Evolutionary conservation across 2,888 invertebrate species (phyloP), one percentile per base, ranked within the genome.

Genomic region (Lymantria monacha): DNA sequence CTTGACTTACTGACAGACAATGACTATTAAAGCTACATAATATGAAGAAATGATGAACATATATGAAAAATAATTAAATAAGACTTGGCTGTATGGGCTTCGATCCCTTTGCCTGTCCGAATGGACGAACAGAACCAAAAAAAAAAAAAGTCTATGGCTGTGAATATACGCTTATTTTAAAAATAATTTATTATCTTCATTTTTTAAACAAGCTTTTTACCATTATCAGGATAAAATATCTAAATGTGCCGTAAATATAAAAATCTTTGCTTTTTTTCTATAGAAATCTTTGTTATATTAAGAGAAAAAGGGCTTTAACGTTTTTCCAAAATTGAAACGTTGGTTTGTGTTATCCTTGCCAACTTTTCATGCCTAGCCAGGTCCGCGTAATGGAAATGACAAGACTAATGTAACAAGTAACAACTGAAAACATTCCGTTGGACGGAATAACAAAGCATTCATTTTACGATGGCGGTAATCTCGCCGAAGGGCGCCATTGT

Each of bases 381-480:
- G 70, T 71, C 73, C 69, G 59, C 64, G 66, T 82, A 85, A 87
- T 86, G 84, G 82, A 79, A 83, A 86, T 81, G 85, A 84, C 85
- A 83, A 84, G 85, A 81, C 83, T 87, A 87, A 87, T 83, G 87
- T 85, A 86, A 84, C 85, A 80, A 85, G 86, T 83, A 85, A 85
- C 86, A 80, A 86, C 85, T 83, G 85, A 81, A 83, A 85, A 85
- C 85, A 84, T 85, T 78, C 81, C 82, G 79, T 74, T 74, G 83
- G 77, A 76, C 80, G 83, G 73, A 80, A 14, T 83, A 85, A 90
- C 90, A 90, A 91, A 90, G 89, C 90, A 76, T 85, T 89, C 90
- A 89, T 91, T 89, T 87, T 83, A 86, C 81, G 90, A 88, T 85
- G 90, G 89, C 90, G 88, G 89, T 87, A 87, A 90, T 89, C 85